These are phyloP conservation scores for Cyprinodon brontotheroides DNA, from an alignment of 2,113 vertebrate genomes.

Conservation along the genomic window DNA sequence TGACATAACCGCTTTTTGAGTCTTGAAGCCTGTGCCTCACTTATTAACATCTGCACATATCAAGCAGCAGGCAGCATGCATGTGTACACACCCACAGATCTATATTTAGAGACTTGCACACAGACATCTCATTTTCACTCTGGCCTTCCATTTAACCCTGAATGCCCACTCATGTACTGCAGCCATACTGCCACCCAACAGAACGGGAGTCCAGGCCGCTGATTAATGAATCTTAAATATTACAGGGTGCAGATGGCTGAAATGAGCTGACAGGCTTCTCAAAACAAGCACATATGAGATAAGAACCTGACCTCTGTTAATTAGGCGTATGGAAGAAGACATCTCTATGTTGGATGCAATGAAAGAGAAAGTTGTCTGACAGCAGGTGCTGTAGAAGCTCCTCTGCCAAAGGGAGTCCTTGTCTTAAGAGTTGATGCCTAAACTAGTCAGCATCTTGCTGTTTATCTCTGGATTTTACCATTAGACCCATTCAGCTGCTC, in stretches of 20 bases:
- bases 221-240: constrained; percentile 72
- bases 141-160: constrained; percentile 66
- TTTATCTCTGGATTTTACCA: constrained; percentile 28
- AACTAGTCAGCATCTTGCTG: constrained; percentile 7
- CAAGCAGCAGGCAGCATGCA: constrained; percentile 27
- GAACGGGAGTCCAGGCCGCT: constrained; percentile 35
- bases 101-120: constrained; percentile 44
- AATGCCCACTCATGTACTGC: constrained; percentile 71
- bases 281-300: constrained; percentile 73
- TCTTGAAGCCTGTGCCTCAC: constrained; percentile 59
- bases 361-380: constrained; percentile 53
- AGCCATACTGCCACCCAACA: constrained; percentile 16
- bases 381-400: constrained; percentile 34
- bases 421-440: neutral
- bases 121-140: constrained; percentile 63
- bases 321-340: constrained; percentile 58
- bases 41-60: constrained; percentile 72
- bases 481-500: constrained; percentile 5
- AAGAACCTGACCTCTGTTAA: constrained; percentile 72
- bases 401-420: constrained; percentile 28
- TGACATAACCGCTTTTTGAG: constrained; percentile 54
- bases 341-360: constrained; percentile 43
- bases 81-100: constrained; percentile 43
- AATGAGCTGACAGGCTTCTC: constrained; percentile 66
- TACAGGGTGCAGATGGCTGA: constrained; percentile 51